Evolutionary conservation across 2,888 invertebrate genomes (phyloP).

Genomic region (Oscheius sp.): DNA sequence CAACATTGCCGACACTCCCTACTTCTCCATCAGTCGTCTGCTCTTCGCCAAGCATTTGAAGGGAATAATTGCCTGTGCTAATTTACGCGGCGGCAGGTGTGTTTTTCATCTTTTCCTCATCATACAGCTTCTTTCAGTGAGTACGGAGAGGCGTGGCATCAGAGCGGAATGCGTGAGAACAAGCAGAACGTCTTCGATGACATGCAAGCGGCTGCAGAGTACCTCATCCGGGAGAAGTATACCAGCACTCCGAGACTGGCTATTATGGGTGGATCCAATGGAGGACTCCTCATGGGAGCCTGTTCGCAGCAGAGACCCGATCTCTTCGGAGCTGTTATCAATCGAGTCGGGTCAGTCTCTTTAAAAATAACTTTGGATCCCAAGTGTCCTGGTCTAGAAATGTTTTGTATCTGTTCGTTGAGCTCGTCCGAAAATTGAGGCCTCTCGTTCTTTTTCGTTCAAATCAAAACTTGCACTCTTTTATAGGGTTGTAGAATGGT

Average conservation of each 20-base stretch:
- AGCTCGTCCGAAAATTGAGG: no score
- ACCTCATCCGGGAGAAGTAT: slow-evolving; percentile 85
- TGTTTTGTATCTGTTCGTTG: no score
- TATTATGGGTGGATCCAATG: slow-evolving; percentile 95
- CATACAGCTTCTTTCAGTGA: slow-evolving; percentile 80
- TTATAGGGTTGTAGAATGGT: no score
- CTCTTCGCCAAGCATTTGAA: slow-evolving; percentile 89
- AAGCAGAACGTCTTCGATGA: slow-evolving; percentile 98
- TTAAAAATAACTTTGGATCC: background rate
- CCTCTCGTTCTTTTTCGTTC: no score
- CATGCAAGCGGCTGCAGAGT: slow-evolving; percentile 91
- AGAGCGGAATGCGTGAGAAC: slow-evolving; percentile 87
- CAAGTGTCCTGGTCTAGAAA: no score
- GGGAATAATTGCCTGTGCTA: slow-evolving; percentile 90
- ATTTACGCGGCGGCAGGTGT: slow-evolving; percentile 94
- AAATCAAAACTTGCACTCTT: no score
- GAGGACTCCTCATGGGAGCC: slow-evolving; percentile 93
- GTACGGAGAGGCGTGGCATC: slow-evolving; percentile 95
- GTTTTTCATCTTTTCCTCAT: background rate
- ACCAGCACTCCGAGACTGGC: slow-evolving; percentile 83
- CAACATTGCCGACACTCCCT: slow-evolving; percentile 85
- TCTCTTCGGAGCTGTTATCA: slow-evolving; percentile 90
- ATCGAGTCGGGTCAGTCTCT: slow-evolving; percentile 88
- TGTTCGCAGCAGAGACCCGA: slow-evolving; percentile 94
- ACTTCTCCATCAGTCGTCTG: slow-evolving; percentile 87